These are phyloP conservation scores for Acrobasis suavella DNA, from an alignment of 2,888 invertebrate genomes.

Conservation along the genomic window DNA sequence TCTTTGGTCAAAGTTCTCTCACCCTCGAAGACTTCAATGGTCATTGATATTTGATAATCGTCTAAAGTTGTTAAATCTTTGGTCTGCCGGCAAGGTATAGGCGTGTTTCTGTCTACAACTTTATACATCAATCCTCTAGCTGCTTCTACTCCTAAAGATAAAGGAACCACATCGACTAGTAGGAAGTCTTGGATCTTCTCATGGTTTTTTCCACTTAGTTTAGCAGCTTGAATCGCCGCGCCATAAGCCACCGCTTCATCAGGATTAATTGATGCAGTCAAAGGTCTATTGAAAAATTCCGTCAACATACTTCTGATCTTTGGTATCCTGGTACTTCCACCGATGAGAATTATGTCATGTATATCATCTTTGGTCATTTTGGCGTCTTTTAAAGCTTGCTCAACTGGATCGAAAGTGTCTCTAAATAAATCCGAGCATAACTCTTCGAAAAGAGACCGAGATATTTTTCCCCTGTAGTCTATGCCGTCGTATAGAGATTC, in stretches of 20 bases:
- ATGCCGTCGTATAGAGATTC: constrained; percentile 53
- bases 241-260: constrained; percentile 68
- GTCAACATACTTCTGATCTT: constrained; percentile 53
- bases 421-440: constrained; percentile 65
- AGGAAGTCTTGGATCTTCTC: constrained; percentile 47
- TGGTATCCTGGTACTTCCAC: constrained; percentile 67
- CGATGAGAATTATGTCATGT: constrained; percentile 55
- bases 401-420: constrained; percentile 51
- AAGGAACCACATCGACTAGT: constrained; percentile 61
- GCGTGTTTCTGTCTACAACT: constrained; percentile 60
- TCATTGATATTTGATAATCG: constrained; percentile 63
- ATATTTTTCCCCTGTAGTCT: constrained; percentile 53
- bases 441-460: constrained; percentile 58
- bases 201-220: constrained; percentile 48
- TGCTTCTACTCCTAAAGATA: constrained; percentile 65
- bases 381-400: constrained; percentile 53
- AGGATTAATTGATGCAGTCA: constrained; percentile 57
- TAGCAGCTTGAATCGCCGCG: constrained; percentile 66
- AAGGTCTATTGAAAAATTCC: constrained; percentile 51
- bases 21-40: constrained; percentile 67
- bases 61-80: constrained; percentile 63
- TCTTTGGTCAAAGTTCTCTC: constrained; percentile 62
- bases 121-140: constrained; percentile 63
- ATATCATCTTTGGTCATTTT: constrained; percentile 51
- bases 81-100: constrained; percentile 57